Percentiles rank a stretch among this genome's conserved stretches.
Conservation (phyloP, 2,797 vertebrate genomes). For the Gallinago stenura region DNA sequence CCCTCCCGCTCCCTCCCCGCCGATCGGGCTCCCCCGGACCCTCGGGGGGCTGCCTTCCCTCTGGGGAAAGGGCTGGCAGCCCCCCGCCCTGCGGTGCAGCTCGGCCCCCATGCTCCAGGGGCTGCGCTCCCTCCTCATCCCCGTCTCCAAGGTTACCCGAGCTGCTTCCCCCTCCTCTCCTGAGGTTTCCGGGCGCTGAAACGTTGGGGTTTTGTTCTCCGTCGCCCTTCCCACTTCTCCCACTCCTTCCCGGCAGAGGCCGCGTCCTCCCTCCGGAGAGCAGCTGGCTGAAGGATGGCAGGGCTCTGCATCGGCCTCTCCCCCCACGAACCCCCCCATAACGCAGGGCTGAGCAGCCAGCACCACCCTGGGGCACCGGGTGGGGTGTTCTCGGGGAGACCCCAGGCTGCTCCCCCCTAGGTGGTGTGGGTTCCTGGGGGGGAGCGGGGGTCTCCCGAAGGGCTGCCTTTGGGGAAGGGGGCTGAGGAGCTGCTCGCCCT, state of each 20-base stretch:
- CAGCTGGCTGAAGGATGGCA: background rate
- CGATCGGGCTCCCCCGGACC: background rate
- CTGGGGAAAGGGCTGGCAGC: background rate
- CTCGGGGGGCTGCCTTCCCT: background rate
- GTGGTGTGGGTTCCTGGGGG: fast-evolving
- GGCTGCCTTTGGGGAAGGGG: background rate
- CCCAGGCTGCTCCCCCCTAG: fast-evolving
- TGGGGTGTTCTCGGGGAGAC: fast-evolving
- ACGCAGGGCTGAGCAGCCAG: background rate
- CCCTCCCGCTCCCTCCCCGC: background rate
- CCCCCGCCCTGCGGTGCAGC: fast-evolving
- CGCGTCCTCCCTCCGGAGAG: background rate
- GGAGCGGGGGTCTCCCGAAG: background rate
- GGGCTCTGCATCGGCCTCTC: background rate
- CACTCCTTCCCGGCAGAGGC: fast-evolving
- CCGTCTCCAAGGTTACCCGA: constrained; percentile 74
- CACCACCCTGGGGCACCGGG: background rate
- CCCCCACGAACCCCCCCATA: fast-evolving
- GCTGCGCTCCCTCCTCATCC: background rate
- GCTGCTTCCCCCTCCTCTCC: background rate
- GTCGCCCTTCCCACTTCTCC: background rate
- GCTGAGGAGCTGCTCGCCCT: background rate
- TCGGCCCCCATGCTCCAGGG: background rate
- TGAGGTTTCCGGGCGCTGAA: background rate
- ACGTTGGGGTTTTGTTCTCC: background rate